Evolutionary conservation across 2,888 invertebrate genomes (phyloP).

Genomic region (Sarcophaga carnaria): DNA sequence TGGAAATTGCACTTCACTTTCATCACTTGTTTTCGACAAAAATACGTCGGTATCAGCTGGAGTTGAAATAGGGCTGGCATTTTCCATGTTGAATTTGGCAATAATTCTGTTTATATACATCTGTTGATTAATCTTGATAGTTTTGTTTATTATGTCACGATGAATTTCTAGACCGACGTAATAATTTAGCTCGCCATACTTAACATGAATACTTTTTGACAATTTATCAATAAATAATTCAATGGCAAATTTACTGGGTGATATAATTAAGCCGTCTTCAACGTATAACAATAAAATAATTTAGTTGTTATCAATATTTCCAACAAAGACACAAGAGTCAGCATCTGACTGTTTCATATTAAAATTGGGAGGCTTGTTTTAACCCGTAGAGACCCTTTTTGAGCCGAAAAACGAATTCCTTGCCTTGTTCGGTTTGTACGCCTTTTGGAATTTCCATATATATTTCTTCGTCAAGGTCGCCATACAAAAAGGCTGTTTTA

Average conservation of each 20-base stretch:
- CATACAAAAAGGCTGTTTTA: conserved; percentile 69
- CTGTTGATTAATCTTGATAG: conserved; percentile 62
- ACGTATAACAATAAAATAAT: conserved; percentile 72
- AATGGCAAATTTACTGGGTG: conserved; percentile 31
- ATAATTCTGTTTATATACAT: conserved; percentile 63
- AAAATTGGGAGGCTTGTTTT: conserved; percentile 71
- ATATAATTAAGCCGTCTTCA: conserved; percentile 72
- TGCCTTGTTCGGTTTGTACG: conserved; percentile 57
- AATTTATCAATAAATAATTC: conserved; percentile 33
- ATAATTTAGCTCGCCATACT: conserved; percentile 44
- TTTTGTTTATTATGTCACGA: conserved; percentile 42
- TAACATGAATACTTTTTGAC: conserved; percentile 40
- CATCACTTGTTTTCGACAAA: conserved; percentile 39
- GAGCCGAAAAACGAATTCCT: conserved; percentile 66
- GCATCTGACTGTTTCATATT: conserved; percentile 69
- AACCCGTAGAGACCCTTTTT: conserved; percentile 72
- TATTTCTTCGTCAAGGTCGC: conserved; percentile 62
- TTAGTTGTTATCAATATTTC: conserved; percentile 43
- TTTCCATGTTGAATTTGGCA: conserved; percentile 66
- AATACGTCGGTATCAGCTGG: conserved; percentile 51
- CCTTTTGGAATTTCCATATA: conserved; percentile 68
- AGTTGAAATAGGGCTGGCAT: conserved; percentile 61
- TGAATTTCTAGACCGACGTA: conserved; percentile 59
- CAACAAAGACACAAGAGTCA: conserved; percentile 74
- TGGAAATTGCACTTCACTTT: not conserved